Base-by-base conservation (phyloP, 1,140 invertebrate species). In the Pemphigus obesinymphae region DNA sequence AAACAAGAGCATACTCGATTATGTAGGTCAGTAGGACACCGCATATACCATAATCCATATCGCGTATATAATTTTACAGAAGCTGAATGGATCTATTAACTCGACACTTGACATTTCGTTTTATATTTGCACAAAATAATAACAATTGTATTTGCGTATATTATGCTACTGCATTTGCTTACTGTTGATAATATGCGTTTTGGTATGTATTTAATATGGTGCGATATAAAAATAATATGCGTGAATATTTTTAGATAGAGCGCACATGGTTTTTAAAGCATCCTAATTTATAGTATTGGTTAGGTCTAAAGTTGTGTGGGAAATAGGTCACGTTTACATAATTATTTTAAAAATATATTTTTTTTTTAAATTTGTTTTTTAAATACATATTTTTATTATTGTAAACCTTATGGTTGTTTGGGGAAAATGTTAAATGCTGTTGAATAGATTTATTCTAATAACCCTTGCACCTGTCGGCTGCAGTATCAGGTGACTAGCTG, bases 21-120 rank as follows among this genome's bases (percentile, higher is more conserved):
- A 84, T 82, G 66, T 84, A 80, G 84, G 84, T 84, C 83, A 83
- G 83, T 83, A 78, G 82, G 83, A 80, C 83, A 40, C 58, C 61
- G 37, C 23, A 50, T 72, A 72, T 55, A 31, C 68, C n/a, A 63
- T 70, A 70, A 73, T 73, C 43, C 70, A 50, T 73, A 73, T 72
- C 17, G 20, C 15, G 3, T 34, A 15, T 50, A 45, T 31, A 31
- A 50, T 50, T 73, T 31, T 31, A 50, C 26, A 73, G 70, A 73
- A 73, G 70, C 70, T 73, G 70, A 73, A 73, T 50, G 26, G 70
- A 73, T 31, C 70, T 48, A 50, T 11, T 45, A 34, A 31, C 43
- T 48, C 26, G 17, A 8, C 29, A 34, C 43, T 73, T 73, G 45
- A 31, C 43, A 73, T 73, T 50, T 73, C 26, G 17, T 50, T 66